phyloP scores from a whole-genome alignment of 2,113 vertebrate genomes.

The Mesoclemmys tuberculata region DNA sequence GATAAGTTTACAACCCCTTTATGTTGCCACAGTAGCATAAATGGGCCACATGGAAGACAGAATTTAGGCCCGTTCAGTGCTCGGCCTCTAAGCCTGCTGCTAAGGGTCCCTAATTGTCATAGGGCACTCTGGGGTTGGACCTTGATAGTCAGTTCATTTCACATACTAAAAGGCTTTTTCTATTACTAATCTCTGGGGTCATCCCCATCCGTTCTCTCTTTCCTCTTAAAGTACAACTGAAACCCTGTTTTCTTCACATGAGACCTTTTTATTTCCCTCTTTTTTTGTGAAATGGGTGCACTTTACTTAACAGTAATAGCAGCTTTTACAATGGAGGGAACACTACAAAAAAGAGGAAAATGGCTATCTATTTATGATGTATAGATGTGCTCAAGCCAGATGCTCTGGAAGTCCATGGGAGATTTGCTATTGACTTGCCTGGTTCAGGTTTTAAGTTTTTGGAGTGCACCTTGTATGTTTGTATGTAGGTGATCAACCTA shows the following conservation, averaged over 20 bases:
- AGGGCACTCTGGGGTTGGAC: background rate
- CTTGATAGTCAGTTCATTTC: background rate
- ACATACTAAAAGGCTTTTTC: background rate
- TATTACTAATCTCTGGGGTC: background rate
- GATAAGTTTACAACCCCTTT: background rate
- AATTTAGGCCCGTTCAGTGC: background rate
- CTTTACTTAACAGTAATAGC: background rate
- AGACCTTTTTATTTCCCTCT: background rate
- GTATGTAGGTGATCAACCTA: background rate
- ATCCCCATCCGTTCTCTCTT: background rate
- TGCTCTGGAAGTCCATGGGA: too few relatives aligned
- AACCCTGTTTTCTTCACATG: background rate
- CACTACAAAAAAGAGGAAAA: background rate
- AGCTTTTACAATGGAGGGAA: background rate
- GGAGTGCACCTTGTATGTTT: background rate
- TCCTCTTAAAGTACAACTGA: background rate
- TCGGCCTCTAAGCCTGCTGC: background rate
- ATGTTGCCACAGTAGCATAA: background rate
- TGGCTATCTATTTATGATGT: background rate
- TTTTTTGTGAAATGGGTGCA: background rate
- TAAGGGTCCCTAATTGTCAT: conserved; percentile 30
- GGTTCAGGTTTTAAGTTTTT: background rate
- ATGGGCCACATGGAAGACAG: background rate
- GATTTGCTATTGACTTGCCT: too few relatives aligned
- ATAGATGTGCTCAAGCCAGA: background rate